Percentiles rank a stretch among this genome's conserved stretches.
phyloP scores from a whole-genome alignment of 1,140 invertebrate species.

The Micrasema minimum region DNA sequence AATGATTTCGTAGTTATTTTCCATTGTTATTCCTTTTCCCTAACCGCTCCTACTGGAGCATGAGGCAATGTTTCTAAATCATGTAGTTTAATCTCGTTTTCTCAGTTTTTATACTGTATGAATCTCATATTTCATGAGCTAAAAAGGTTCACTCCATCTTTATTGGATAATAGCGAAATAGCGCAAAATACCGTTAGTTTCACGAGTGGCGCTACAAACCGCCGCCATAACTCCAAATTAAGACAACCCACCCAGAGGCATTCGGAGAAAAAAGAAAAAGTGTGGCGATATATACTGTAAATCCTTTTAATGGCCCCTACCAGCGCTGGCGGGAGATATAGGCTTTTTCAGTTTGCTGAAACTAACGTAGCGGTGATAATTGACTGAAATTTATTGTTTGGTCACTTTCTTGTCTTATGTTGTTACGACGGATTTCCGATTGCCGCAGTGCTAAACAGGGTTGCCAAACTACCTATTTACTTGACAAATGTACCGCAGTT shows the following conservation, averaged over 20 bases:
- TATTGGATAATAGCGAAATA: conserved; percentile 39
- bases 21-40: no score
- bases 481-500: background rate
- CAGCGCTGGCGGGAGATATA: conserved; percentile 28
- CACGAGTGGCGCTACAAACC: conserved; percentile 37
- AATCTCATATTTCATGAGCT: conserved; percentile 12
- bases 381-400: conserved; percentile 55
- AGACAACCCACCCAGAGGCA: conserved; percentile 40
- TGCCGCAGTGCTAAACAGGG: conserved; percentile 8
- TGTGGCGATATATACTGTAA: conserved; percentile 47
- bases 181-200: conserved; percentile 42
- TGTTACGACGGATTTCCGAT: conserved; percentile 47
- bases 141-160: conserved; percentile 32
- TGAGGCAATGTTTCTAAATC: no score
- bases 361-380: conserved; percentile 50
- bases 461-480: background rate
- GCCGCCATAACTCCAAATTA: conserved; percentile 50
- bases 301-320: conserved; percentile 50
- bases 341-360: conserved; percentile 41
- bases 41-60: no score
- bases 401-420: conserved; percentile 54
- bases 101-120: no score
- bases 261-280: conserved; percentile 42
- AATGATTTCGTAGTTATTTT: no score
- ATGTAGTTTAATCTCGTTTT: no score